These are phyloP conservation scores for Chiloscyllium punctatum DNA, from an alignment of 2,797 vertebrate species.

Conservation along the genomic window DNA sequence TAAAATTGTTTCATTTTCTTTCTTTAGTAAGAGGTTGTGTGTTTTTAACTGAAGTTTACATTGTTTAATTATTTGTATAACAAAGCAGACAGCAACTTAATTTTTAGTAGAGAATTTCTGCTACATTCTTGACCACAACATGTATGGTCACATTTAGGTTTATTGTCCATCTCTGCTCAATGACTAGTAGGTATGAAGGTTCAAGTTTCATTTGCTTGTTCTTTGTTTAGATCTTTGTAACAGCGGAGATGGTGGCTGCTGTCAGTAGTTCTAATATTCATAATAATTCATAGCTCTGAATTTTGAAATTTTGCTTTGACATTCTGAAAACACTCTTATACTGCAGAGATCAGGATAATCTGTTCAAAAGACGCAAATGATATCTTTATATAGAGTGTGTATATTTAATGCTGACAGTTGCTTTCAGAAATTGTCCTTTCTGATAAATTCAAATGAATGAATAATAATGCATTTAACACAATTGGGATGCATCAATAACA, in stretches of 20 bases:
- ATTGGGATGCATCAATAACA: background rate
- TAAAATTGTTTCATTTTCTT: background rate
- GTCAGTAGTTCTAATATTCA: too few relatives aligned
- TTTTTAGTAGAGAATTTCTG: background rate
- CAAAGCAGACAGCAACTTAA: background rate
- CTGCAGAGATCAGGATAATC: background rate
- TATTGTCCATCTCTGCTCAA: background rate
- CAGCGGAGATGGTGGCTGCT: too few relatives aligned
- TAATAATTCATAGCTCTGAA: too few relatives aligned
- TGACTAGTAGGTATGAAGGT: too few relatives aligned
- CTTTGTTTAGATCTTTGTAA: too few relatives aligned
- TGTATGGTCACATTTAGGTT: background rate
- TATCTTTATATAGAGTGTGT: background rate
- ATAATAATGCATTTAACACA: background rate
- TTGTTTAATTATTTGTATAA: background rate
- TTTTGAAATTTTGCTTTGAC: too few relatives aligned
- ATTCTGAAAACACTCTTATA: background rate
- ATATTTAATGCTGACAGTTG: background rate
- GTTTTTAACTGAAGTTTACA: background rate
- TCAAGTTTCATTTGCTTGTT: too few relatives aligned
- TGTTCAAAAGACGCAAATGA: background rate
- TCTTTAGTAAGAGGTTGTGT: background rate
- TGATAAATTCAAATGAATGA: background rate
- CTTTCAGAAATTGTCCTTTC: background rate
- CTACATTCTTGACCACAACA: background rate